Percentiles rank a stretch among this genome's conserved stretches.
phyloP scores from a whole-genome alignment of 2,797 vertebrate species.

The Eutrigla gurnardus region DNA sequence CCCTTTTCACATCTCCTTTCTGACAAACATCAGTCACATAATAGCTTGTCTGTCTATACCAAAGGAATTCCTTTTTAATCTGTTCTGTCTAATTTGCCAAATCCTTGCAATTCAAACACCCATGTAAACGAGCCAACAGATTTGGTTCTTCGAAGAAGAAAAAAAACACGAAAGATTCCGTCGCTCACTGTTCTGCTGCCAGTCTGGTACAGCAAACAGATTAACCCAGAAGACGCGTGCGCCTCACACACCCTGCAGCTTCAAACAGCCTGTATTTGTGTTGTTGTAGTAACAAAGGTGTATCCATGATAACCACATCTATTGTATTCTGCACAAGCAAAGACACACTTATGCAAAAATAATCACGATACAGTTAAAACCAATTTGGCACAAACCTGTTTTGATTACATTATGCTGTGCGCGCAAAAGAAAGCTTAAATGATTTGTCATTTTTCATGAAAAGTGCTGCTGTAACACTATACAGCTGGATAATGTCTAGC shows the following conservation, averaged over 20 bases:
- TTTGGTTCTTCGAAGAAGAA: neutral
- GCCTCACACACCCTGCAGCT: conserved; percentile 14
- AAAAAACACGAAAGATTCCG: conserved; percentile 6
- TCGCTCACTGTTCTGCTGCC: conserved; percentile 70
- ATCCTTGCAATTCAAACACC: neutral
- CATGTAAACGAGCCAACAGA: neutral
- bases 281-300: conserved; percentile 37
- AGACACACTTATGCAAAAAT: conserved; percentile 2
- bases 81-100: neutral
- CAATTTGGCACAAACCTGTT: conserved; percentile 13
- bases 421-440: neutral
- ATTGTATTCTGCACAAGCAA: conserved; percentile 1
- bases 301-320: conserved; percentile 22
- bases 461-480: conserved; percentile 18
- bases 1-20: neutral
- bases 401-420: neutral
- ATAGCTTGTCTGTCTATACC: neutral
- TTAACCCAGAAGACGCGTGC: conserved; percentile 49
- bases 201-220: conserved; percentile 85
- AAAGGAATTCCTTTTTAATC: conserved; percentile 2
- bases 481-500: conserved; percentile 38
- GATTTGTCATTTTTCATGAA: neutral
- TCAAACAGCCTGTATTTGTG: conserved; percentile 24
- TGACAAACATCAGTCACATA: neutral
- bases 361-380: conserved; percentile 6